Evolutionary conservation across 2,113 vertebrate genomes (phyloP), one percentile per base, ranked within the genome.

Genomic region (Macaca fascicularis): DNA sequence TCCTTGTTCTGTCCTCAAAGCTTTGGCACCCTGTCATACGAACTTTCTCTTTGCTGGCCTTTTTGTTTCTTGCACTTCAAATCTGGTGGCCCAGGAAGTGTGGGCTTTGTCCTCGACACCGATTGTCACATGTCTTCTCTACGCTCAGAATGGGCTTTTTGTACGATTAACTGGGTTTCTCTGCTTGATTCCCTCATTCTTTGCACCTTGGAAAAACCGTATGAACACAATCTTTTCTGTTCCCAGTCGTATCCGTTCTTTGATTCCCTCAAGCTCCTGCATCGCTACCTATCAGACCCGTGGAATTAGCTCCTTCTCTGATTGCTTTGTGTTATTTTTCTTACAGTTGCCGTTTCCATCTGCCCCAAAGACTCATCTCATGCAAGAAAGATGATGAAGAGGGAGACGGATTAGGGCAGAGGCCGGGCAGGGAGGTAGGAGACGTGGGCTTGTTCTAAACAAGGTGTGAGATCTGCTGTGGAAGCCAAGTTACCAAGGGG

Each of bases 381-480:
- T 57, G 90, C 90, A 96, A 35, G 82, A 70, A 82, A 52, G 48
- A 93, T 80, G 83, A 72, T 12, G 8, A 40, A 5, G 5, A 45
- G 5, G 48, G 50, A 19, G 1, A 0, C 1, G 35, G 9, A 10
- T 32, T 13, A 12, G 20, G 25, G 27, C 8, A 8, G 74, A 2
- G 22, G 8, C 43, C 0, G 0, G 52, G 52, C 55, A 79, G 48
- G 32, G 7, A 57, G 55, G 43, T 80, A 57, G 19, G 12, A 4
- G 61, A 0, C 1, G 32, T 35, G 81, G 25, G 70, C 86, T 98
- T 5, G 96, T 95, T 95, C 89, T 93, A 84, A n/a, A 30, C 75
- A 75, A 98, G 96, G 93, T 97, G 97, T 93, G 89, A 95, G 95
- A 92, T 84, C 74, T 97, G 72, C 88, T 74, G 55, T 92, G 79